Evolutionary conservation across 2,888 invertebrate genomes (phyloP).

Genomic region (Crepidodera aurea): DNA sequence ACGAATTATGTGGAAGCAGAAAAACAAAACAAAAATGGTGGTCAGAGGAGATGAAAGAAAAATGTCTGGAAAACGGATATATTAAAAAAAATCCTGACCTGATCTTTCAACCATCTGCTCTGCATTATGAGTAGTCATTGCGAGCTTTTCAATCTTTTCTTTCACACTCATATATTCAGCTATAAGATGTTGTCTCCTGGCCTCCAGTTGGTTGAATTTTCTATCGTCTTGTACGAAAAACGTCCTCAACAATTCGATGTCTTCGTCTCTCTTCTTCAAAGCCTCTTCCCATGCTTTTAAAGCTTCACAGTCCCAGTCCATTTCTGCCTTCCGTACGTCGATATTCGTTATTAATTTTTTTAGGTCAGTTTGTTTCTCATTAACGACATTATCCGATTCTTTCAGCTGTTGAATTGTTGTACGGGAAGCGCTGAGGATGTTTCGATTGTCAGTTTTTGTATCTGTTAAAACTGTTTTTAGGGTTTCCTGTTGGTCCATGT

Average conservation of each 20-base stretch:
- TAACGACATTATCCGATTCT: constrained; percentile 61
- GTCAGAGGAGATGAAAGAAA: too few relatives aligned
- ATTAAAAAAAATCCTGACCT: constrained; percentile 41
- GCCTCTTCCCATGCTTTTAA: constrained; percentile 77
- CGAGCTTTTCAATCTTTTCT: constrained; percentile 60
- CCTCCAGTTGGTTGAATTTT: constrained; percentile 70
- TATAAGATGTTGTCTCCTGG: constrained; percentile 64
- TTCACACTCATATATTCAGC: constrained; percentile 62
- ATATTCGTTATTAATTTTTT: constrained; percentile 53
- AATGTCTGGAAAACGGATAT: too few relatives aligned
- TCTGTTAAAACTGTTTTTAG: constrained; percentile 66
- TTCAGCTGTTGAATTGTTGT: constrained; percentile 63
- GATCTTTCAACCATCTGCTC: constrained; percentile 62
- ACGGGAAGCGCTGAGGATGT: constrained; percentile 61
- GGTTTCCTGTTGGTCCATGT: constrained; percentile 73
- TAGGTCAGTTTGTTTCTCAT: constrained; percentile 64
- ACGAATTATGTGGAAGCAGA: too few relatives aligned
- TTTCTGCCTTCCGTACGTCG: constrained; percentile 70
- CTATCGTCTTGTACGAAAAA: constrained; percentile 76
- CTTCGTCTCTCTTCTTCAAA: constrained; percentile 72
- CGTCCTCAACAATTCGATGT: constrained; percentile 74
- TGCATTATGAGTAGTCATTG: constrained; percentile 65
- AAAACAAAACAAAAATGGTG: too few relatives aligned
- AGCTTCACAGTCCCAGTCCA: constrained; percentile 74
- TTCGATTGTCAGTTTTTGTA: constrained; percentile 61